phyloP scores from a whole-genome alignment of 92 coral and sea anemone species.

The Micromussa lordhowensis region DNA sequence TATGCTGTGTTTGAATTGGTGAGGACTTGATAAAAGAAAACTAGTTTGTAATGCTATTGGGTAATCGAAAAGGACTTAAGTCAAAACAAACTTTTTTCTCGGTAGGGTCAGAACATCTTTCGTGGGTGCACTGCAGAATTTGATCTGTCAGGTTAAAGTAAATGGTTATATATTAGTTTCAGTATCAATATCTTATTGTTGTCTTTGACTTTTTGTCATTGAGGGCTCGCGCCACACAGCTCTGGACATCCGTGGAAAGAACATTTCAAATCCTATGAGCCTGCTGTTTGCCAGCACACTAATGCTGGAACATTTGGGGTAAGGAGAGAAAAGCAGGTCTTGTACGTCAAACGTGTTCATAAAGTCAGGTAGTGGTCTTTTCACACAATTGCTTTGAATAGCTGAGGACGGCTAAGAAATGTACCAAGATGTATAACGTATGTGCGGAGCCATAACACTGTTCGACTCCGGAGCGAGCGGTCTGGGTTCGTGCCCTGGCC shows the following conservation, averaged over 20 bases:
- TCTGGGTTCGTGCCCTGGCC: too few species aligned
- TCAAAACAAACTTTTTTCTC: too few species aligned
- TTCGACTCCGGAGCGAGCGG: too few species aligned
- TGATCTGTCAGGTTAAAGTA: too few species aligned
- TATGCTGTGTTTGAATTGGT: slow-evolving; percentile 97
- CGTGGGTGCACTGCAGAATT: too few species aligned
- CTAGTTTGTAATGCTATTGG: slow-evolving; percentile 24
- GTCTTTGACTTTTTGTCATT: background rate
- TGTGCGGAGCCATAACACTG: background rate
- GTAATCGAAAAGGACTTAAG: slow-evolving; percentile 10
- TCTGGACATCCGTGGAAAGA: slow-evolving; percentile 76
- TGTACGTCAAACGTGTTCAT: background rate
- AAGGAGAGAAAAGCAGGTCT: slow-evolving; percentile 15
- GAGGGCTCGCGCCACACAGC: slow-evolving; percentile 98
- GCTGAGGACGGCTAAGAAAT: background rate
- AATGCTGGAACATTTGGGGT: slow-evolving; percentile 97
- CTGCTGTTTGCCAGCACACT: slow-evolving; percentile 94
- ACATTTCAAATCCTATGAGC: slow-evolving; percentile 90
- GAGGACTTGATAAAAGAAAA: slow-evolving; percentile 20
- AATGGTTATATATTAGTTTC: background rate
- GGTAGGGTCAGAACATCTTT: too few species aligned
- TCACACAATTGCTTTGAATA: background rate
- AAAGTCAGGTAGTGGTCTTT: too few species aligned
- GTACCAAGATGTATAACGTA: background rate
- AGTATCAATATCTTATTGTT: background rate